phyloP scores from a whole-genome alignment of 2,888 invertebrate species.

The Protonemura montana region DNA sequence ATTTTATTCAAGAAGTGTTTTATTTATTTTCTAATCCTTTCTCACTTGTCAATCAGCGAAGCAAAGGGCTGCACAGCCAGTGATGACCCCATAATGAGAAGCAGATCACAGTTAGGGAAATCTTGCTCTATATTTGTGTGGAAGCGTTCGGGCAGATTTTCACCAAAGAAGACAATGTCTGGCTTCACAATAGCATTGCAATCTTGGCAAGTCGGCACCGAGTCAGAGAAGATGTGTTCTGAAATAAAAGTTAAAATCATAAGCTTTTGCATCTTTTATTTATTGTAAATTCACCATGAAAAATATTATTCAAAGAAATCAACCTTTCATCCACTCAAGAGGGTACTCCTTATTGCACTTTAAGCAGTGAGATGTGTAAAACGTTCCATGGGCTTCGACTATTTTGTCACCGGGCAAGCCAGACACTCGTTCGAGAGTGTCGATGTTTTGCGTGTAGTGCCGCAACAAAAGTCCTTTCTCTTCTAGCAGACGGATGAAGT shows the following conservation, averaged over 20 bases:
- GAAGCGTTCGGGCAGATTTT: conserved; percentile 83
- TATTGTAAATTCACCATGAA: not conserved
- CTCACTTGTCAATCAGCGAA: conserved; percentile 80
- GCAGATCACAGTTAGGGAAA: conserved; percentile 85
- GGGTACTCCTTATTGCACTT: conserved; percentile 75
- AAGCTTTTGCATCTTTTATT: too few relatives aligned
- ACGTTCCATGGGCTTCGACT: conserved; percentile 95
- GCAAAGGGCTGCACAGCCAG: conserved; percentile 95
- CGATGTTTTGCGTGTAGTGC: conserved; percentile 83
- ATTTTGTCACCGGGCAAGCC: conserved; percentile 84
- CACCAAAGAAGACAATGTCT: conserved; percentile 96
- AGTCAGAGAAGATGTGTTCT: conserved; percentile 77
- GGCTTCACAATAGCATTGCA: conserved; percentile 88
- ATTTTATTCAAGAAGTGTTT: too few relatives aligned
- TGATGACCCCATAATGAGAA: conserved; percentile 95
- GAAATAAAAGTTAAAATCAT: conserved; percentile 55
- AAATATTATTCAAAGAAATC: not conserved
- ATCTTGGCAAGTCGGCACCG: conserved; percentile 78
- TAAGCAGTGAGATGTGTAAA: conserved; percentile 86
- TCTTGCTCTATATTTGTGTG: conserved; percentile 73
- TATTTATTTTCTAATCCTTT: not conserved
- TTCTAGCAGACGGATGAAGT: conserved; percentile 84
- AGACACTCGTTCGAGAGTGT: conserved; percentile 87
- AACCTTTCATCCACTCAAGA: conserved; percentile 88
- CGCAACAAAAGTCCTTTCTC: conserved; percentile 74